Base-by-base conservation (phyloP, 37 sponge, comb jelly and placozoan species). In the Ianthella basta region DNA sequence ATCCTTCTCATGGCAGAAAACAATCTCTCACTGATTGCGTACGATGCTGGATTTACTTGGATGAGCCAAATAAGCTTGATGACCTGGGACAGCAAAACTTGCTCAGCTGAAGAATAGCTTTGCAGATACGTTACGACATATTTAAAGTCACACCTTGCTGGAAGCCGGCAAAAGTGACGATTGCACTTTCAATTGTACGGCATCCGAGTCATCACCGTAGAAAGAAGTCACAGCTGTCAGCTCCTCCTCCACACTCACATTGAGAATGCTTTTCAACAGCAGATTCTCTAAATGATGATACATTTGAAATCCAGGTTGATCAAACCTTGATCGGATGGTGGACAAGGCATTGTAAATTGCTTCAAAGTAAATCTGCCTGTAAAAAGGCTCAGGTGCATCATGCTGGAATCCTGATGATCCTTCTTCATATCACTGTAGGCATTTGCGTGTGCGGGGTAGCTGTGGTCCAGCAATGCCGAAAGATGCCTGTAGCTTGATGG, bases 281-380 rank as follows among this genome's bases (percentile, higher is more conserved):
- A 83, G 69, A 39, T 67, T 10, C 12, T 83, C 84, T 44, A 68
- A 2, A 4, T 83, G 70, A 4, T 69, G 6, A 27, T 83, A 83
- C 6, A 29, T 10, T 35, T 81, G 33, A 39, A 24, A 83, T 4
- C 84, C 25, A 41, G 84, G 54, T 41, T 83, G 72, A 18, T 83
- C 72, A 83, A 83, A 69, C 55, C 84, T 4, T 4, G 5, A 4
- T 19, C 30, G 2, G 56, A 83, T 83, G 32, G 70, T 30, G 5
- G 70, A 24, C 12, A 83, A 4, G 4, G 35, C 55, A 38, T 3
- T 13, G 72, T 83, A 72, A 4, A 68, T 2, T 2, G 34, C 84
- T 27, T 66, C 54, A 36, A 35, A 83, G 84, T 50, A 83, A 20
- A 40, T 67, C 30, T 66, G 72, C 6, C 84, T 20, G 72, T 83